Conservation (phyloP, 2,888 invertebrate genomes). For the Charanyca ferruginea region DNA sequence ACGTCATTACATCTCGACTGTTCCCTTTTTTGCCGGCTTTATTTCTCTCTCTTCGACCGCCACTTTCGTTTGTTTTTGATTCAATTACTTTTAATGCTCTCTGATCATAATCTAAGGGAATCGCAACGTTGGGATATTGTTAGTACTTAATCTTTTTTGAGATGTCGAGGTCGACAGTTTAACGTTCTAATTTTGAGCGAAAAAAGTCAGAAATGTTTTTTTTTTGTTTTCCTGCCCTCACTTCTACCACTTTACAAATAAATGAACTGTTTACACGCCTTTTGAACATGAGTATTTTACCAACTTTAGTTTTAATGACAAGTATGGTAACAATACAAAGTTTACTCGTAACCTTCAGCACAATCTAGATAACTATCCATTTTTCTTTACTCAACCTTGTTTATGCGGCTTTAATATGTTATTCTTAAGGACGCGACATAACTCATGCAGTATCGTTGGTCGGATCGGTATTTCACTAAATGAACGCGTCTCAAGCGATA, state of each 20-base stretch:
- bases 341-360: slow-evolving; percentile 65
- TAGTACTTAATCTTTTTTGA: slow-evolving; percentile 69
- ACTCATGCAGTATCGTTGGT: slow-evolving; percentile 87
- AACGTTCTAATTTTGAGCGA: slow-evolving; percentile 44
- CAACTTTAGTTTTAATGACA: slow-evolving; percentile 10
- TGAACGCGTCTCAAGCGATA: slow-evolving; percentile 86
- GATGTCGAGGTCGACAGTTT: slow-evolving; percentile 54
- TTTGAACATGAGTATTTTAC: not conserved
- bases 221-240: not conserved
- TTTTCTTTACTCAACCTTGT: slow-evolving; percentile 79
- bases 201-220: slow-evolving; percentile 24
- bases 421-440: slow-evolving; percentile 85
- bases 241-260: not conserved
- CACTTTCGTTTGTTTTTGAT: slow-evolving; percentile 88
- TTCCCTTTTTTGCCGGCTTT: slow-evolving; percentile 84
- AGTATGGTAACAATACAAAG: slow-evolving; percentile 41
- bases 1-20: slow-evolving; percentile 89
- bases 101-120: slow-evolving; percentile 75
- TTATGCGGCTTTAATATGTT: slow-evolving; percentile 79
- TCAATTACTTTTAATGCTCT: slow-evolving; percentile 87
- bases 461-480: slow-evolving; percentile 89
- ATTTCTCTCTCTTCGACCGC: slow-evolving; percentile 83
- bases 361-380: slow-evolving; percentile 78
- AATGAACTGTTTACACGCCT: not conserved
- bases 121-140: slow-evolving; percentile 72